phyloP scores from a whole-genome alignment of 37 sponge, comb jelly and placozoan species.

The Aphrocallistes beatrix region DNA sequence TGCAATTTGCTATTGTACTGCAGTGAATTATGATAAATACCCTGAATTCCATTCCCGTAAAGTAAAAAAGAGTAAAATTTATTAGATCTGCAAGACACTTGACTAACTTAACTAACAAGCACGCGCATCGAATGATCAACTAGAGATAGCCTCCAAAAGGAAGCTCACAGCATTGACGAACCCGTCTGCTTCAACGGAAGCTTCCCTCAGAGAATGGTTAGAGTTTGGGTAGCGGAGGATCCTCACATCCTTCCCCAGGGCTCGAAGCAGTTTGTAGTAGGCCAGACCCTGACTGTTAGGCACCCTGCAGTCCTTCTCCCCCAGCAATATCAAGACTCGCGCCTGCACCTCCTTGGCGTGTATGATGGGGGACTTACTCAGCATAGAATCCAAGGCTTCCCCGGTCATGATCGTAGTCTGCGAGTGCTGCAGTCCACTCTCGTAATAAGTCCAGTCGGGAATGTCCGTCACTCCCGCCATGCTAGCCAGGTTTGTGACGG shows the following conservation, averaged over 20 bases:
- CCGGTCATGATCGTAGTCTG: slow-evolving; percentile 24
- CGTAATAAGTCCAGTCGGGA: slow-evolving; percentile 73
- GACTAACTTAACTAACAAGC: neutral
- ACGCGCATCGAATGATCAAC: too few species aligned
- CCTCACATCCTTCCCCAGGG: neutral
- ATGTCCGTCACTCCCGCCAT: slow-evolving; percentile 67
- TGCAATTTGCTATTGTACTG: too few species aligned
- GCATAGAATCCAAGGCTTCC: slow-evolving; percentile 35
- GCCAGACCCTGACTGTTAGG: slow-evolving; percentile 7
- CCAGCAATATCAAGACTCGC: neutral
- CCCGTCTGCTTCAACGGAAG: neutral
- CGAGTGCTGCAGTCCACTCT: slow-evolving; percentile 48
- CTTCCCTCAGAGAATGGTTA: neutral
- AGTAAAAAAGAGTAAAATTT: too few species aligned
- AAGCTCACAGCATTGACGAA: neutral
- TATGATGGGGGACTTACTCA: slow-evolving; percentile 58
- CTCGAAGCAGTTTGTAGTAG: neutral
- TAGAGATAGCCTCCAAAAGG: neutral
- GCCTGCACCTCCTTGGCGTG: slow-evolving; percentile 44
- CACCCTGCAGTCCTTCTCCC: neutral
- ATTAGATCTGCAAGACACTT: too few species aligned
- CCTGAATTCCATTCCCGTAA: too few species aligned
- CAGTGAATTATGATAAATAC: too few species aligned
- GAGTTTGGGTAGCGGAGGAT: neutral
- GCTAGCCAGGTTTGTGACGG: slow-evolving; percentile 71